phyloP scores from a whole-genome alignment of 2,113 vertebrate species.

The Boulengeromyrus knoepffleri region DNA sequence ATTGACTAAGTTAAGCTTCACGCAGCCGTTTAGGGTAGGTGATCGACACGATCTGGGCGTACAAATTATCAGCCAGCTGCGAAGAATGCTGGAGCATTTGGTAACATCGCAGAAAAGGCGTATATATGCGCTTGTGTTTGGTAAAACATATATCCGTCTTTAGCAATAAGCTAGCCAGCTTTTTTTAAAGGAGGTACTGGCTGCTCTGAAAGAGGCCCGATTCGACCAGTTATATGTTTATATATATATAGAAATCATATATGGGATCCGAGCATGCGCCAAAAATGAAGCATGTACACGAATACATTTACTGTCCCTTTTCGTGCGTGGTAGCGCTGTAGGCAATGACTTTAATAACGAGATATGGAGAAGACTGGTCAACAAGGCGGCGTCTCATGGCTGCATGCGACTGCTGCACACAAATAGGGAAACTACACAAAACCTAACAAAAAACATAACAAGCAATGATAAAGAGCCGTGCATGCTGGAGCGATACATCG shows the following conservation, averaged over 20 bases:
- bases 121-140: neutral
- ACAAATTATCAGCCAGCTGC: neutral
- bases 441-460: neutral
- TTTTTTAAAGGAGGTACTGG: neutral
- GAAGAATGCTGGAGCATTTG: neutral
- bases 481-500: neutral
- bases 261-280: neutral
- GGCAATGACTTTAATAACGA: neutral
- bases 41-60: neutral
- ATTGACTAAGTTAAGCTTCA: constrained; percentile 32
- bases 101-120: neutral
- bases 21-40: constrained; percentile 52
- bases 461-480: neutral
- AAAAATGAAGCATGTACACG: neutral
- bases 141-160: constrained; percentile 13
- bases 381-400: neutral
- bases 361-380: neutral
- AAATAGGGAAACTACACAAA: neutral
- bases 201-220: constrained; percentile 5
- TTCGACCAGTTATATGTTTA: constrained; percentile 20
- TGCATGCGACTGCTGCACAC: neutral
- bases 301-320: neutral
- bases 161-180: constrained; percentile 4
- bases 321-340: neutral
- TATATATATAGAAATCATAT: neutral